Base-by-base conservation (phyloP, 1,140 invertebrate genomes). In the Lucilia cuprina region DNA sequence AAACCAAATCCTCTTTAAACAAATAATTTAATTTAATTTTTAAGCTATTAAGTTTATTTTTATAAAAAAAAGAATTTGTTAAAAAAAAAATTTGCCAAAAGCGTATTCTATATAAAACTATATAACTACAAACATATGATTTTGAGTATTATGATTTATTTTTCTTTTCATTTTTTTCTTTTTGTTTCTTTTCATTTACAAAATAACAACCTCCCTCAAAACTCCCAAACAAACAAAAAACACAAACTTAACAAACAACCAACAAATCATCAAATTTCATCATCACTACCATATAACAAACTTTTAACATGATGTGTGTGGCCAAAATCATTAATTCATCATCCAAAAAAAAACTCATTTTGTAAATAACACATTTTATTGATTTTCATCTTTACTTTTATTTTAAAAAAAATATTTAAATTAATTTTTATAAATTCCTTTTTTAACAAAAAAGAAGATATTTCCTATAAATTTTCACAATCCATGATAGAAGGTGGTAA, bases 131-230 rank as follows among this genome's bases (percentile, higher is more conserved):
- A 2, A 8, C 10, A 41, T 2, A 41, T 41, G 5, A 8, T 8
- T 14, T 55, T 55, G 12, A 17, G 50, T 55, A 55, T 55, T 55
- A 55, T 55, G 50, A 55, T 55, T 55, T 55, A 55, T 55, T 55
- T 55, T 55, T 41, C 5, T 41, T 41, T 55, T 55, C 12, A 13
- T 55, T 55, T 55, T 49, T 55, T 55, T 55, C 50, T 89, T 90
- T 90, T 88, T 87, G 89, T 89, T 90, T 90, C 88, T 87, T 88
- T 90, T 90, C 84, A 84, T 84, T 74, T 17, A 85, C 30, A 34
- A 30, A 34, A 19, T 30, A 70, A 84, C 17, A n/a, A n/a, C 19
- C 17, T n/a, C 60, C 8, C 65, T 21, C 65, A 75, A 74, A 50
- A 21, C 84, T 78, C 74, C 74, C 50, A 85, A 82, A 85, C 74